Evolutionary conservation across 2,888 invertebrate species (phyloP), one percentile per base, ranked within the genome.

Genomic region (Entomobrya proxima): DNA sequence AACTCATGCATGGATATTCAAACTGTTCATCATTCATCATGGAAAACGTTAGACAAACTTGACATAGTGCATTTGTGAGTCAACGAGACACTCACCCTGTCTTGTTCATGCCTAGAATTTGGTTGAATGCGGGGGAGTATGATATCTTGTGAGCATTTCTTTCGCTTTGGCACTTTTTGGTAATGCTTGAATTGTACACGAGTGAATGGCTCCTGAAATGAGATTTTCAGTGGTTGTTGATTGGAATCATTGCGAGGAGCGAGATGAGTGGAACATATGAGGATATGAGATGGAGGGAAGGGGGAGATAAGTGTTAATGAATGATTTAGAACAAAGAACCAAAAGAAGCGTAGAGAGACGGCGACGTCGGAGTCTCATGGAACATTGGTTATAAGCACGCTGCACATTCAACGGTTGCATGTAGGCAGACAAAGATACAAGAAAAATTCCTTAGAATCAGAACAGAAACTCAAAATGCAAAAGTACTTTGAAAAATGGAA

Each of bases 281-380:
- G 18, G n/a, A 18, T 13, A 44, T n/a, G 50, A 50, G 18, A 37
- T 27, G 32, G 83, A 18, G 32, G 44, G 55, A 67, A 55, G 9
- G 77, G 21, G 47, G 47, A 69, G 37, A 77, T 37, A 58, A 55
- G 84, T 78, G 84, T 55, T 78, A 84, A 84, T 84, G 84, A 84
- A 84, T 84, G 84, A 84, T 84, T 84, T 84, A 84, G 84, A 78
- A 84, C 72, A 78, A 81, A 84, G 55, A 67, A n/a, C n/a, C n/a
- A n/a, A n/a, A n/a, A n/a, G n/a, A n/a, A n/a, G n/a, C n/a, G n/a
- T n/a, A n/a, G 40, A 13, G 40, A 67, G 67, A 40, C 50, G 37
- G 24, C 21, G n/a, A 30, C 27, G 44, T n/a, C n/a, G n/a, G n/a
- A n/a, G n/a, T n/a, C n/a, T n/a, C n/a, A n/a, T n/a, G n/a, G n/a